These are phyloP conservation scores for Virgularia gustaviana DNA, from an alignment of 92 coral and sea anemone species.

Conservation along the genomic window DNA sequence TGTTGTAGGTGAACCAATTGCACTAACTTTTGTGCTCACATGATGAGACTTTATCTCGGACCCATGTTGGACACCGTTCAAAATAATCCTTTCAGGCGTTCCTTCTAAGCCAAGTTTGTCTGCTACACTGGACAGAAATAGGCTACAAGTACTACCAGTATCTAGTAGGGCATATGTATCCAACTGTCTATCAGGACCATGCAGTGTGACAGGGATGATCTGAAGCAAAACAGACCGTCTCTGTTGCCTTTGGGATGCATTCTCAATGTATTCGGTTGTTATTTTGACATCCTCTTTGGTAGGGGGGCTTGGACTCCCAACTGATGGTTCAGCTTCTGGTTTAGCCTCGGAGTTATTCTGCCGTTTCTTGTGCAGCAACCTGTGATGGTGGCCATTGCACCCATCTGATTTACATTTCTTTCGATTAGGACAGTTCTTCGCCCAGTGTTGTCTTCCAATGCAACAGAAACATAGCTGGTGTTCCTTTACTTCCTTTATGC, in stretches of 20 bases:
- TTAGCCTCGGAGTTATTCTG: background rate
- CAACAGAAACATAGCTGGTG: constrained; percentile 42
- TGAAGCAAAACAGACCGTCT: constrained; percentile 21
- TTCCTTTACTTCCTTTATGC: constrained; percentile 33
- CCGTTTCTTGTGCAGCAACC: constrained; percentile 29
- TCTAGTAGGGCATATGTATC: constrained; percentile 35
- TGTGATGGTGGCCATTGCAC: constrained; percentile 45
- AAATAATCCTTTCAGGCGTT: background rate
- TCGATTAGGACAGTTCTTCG: constrained; percentile 11
- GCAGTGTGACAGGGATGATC: constrained; percentile 43
- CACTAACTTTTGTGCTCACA: constrained; percentile 26
- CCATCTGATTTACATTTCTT: constrained; percentile 48
- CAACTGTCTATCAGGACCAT: constrained; percentile 40
- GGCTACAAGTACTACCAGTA: constrained; percentile 46
- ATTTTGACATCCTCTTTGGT: background rate
- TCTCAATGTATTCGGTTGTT: too few relatives aligned
- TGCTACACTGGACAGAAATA: constrained; percentile 13
- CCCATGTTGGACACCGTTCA: constrained; percentile 34
- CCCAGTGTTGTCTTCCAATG: constrained; percentile 38
- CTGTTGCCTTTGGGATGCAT: background rate
- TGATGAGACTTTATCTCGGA: constrained; percentile 13
- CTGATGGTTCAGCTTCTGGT: background rate
- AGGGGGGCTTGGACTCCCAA: background rate
- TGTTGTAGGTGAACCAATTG: background rate
- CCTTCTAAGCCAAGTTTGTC: constrained; percentile 39